Base-by-base conservation (phyloP, 2,113 vertebrate genomes). In the Spilogale gracilis region DNA sequence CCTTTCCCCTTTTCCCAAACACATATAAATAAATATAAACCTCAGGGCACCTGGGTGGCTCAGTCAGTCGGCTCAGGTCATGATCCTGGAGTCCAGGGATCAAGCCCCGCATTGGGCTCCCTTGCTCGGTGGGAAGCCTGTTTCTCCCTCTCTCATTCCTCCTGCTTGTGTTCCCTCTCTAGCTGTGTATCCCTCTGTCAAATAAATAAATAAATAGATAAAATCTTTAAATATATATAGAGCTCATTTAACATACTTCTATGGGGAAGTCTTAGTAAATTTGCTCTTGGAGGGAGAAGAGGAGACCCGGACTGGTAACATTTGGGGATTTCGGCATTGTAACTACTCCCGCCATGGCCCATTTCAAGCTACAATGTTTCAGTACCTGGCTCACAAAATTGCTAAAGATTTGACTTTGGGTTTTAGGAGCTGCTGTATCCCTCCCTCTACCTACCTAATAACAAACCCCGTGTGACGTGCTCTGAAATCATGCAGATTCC, bases 401-500 rank as follows among this genome's bases (percentile, higher is more conserved):
- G 56, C 48, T 74, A 5, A 52, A 48, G 74, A 30, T 48, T 7
- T 48, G 63, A 20, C 48, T n/a, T 27, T 1, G 3, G 38, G 9
- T 65, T 4, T 54, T 3, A 1, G 16, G 58, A 58, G 50, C 27
- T 9, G 1, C 8, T 27, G 32, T 1, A 5, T n/a, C 11, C 52
- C 25, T 20, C 52, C 23, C 21, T 14, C 48, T 32, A 54, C 21
- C 52, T 38, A 23, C 3, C 7, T 2, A 10, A 16, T 48, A 25
- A 56, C 32, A 12, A 6, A 30, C 56, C 8, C 8, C 45, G 20
- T 2, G 7, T 1, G 14, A 23, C 17, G 10, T 9, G 1, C 25
- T 38, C 10, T 16, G 52, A 67, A 90, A 79, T 48, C 20, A 30
- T 7, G 3, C 30, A 21, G n/a, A 8, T 30, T 13, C 8, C 3